These are phyloP conservation scores for Drosophila ficusphila DNA, from an alignment of 1,140 invertebrate genomes.

Conservation along the genomic window DNA sequence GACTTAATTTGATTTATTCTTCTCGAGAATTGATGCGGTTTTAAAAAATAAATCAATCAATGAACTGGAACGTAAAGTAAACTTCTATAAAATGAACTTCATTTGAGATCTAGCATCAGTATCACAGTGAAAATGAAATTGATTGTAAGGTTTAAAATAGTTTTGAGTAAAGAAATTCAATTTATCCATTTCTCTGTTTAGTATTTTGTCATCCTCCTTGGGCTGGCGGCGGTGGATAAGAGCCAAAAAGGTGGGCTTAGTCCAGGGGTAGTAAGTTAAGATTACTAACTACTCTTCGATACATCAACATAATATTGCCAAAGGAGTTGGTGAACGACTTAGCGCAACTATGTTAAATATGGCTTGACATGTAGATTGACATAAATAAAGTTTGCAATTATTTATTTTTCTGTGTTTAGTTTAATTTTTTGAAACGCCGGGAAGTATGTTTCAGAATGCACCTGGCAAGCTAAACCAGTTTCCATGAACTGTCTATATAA, in stretches of 20 bases:
- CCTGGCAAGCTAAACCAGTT: background rate
- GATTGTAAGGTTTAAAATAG: background rate
- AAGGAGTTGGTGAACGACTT: background rate
- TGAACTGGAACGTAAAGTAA: background rate
- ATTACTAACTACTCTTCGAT: background rate
- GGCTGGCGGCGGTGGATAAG: too few species aligned
- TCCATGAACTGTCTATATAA: background rate
- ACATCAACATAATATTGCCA: background rate
- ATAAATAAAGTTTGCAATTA: background rate
- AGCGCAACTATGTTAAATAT: background rate
- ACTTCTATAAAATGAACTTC: background rate
- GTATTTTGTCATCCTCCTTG: background rate
- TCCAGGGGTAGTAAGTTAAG: too few species aligned
- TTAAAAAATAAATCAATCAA: background rate
- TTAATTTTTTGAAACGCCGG: conserved; percentile 5
- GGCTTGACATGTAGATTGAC: background rate
- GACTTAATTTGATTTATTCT: background rate
- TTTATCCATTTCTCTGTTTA: background rate
- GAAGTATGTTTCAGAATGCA: background rate
- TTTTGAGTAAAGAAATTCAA: background rate
- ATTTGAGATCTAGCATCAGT: background rate
- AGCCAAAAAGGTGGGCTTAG: too few species aligned
- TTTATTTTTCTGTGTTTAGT: background rate
- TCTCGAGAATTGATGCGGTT: background rate
- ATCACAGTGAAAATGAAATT: conserved; percentile 3